phyloP scores from a whole-genome alignment of 2,797 vertebrate species.

The Eleutherodactylus coqui region DNA sequence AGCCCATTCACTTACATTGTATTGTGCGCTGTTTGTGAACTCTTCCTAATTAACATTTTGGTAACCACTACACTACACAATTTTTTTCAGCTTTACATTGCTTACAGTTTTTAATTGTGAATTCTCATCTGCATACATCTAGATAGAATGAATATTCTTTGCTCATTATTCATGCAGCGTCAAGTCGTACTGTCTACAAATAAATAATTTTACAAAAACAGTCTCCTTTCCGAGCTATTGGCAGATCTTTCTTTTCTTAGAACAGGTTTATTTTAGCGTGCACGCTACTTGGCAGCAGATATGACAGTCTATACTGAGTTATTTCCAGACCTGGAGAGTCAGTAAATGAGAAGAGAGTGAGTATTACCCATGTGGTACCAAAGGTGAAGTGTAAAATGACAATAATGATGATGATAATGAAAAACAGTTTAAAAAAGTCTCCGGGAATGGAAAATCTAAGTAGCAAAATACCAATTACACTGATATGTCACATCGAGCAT shows the following conservation, averaged over 20 bases:
- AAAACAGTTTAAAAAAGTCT: constrained; percentile 13
- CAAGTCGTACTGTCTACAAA: not conserved
- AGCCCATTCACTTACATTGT: no score
- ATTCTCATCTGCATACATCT: no score
- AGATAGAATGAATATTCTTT: not conserved
- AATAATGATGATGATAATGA: constrained; percentile 48
- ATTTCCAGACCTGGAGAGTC: constrained; percentile 28
- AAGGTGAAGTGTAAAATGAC: constrained; percentile 44
- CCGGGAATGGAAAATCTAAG: constrained; percentile 43
- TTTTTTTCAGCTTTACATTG: no score
- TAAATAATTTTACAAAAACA: constrained; percentile 1
- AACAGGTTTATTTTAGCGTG: constrained; percentile 28
- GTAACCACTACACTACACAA: no score
- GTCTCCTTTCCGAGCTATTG: not conserved
- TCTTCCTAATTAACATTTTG: no score
- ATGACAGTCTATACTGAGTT: constrained; percentile 26
- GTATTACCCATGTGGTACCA: constrained; percentile 9
- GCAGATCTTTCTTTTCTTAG: not conserved
- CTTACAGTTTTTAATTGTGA: no score
- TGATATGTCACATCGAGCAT: constrained; percentile 44
- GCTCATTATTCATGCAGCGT: not conserved
- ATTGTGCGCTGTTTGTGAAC: no score
- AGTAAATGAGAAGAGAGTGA: constrained; percentile 1
- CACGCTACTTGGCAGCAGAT: not conserved
- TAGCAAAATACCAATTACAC: constrained; percentile 52